These are phyloP conservation scores for Trogon surrucura DNA, from an alignment of 2,113 vertebrate species.

Conservation along the genomic window DNA sequence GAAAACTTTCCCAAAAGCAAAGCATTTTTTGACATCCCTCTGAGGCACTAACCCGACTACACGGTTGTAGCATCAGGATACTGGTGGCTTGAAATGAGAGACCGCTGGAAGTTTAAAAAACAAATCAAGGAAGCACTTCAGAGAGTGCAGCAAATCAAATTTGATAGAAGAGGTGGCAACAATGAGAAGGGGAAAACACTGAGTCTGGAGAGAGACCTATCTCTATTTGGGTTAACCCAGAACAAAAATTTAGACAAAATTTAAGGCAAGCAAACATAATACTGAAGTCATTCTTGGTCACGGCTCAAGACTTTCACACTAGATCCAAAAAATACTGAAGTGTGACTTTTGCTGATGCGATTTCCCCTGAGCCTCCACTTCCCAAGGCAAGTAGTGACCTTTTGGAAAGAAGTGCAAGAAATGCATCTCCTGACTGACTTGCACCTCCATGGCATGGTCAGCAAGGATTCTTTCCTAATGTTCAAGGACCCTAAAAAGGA, in stretches of 20 bases:
- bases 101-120: background rate
- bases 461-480: background rate
- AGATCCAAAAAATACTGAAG: background rate
- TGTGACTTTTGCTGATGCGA: background rate
- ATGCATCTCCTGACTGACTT: background rate
- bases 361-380: background rate
- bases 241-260: constrained; percentile 21
- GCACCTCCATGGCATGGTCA: background rate
- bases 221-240: background rate
- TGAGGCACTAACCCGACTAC: background rate
- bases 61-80: background rate
- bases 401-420: background rate
- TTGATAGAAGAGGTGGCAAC: background rate
- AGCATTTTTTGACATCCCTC: background rate
- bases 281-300: background rate
- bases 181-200: background rate
- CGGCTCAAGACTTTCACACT: background rate
- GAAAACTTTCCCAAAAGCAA: background rate
- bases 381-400: constrained; percentile 5
- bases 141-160: background rate
- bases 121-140: background rate
- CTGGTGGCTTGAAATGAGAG: background rate
- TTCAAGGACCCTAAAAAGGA: constrained; percentile 3
- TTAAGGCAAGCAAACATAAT: background rate
- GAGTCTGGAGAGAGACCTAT: background rate